A percentile compares a stretch with the other conserved stretches of the same genome.
Evolutionary conservation across 2,797 vertebrate genomes (phyloP).

Genomic region (Sibirionetta formosa): DNA sequence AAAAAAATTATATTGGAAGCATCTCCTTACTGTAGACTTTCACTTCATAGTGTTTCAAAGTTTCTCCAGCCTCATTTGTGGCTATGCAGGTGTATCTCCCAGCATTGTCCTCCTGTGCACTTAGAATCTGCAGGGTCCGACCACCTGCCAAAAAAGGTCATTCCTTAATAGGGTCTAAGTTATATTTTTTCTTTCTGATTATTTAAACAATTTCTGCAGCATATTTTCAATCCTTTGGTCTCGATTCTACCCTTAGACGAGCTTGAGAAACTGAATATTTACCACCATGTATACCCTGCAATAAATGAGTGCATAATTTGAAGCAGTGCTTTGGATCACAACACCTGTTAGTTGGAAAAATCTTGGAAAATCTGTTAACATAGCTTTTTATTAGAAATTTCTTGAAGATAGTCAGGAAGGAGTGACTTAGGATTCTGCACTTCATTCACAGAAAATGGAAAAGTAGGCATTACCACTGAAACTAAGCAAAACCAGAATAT

Average conservation of each 20-base stretch:
- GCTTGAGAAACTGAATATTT: neutral
- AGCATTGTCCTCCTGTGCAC: slow-evolving; percentile 89
- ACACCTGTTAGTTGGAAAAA: neutral
- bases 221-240: neutral
- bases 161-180: neutral
- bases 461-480: neutral
- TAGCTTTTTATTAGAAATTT: neutral
- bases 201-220: neutral
- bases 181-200: neutral
- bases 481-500: neutral
- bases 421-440: neutral
- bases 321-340: neutral
- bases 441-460: neutral
- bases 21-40: slow-evolving; percentile 93
- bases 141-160: slow-evolving; percentile 85
- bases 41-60: slow-evolving; percentile 93
- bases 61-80: slow-evolving; percentile 95
- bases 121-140: slow-evolving; percentile 93
- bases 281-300: fast-evolving
- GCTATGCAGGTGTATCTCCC: slow-evolving; percentile 95
- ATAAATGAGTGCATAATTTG: neutral
- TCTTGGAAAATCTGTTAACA: neutral
- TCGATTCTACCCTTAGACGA: neutral
- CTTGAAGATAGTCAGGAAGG: neutral
- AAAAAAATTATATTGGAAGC: neutral